Base-by-base conservation (phyloP, 2,113 vertebrate genomes). In the Actenoides lindsayi region DNA sequence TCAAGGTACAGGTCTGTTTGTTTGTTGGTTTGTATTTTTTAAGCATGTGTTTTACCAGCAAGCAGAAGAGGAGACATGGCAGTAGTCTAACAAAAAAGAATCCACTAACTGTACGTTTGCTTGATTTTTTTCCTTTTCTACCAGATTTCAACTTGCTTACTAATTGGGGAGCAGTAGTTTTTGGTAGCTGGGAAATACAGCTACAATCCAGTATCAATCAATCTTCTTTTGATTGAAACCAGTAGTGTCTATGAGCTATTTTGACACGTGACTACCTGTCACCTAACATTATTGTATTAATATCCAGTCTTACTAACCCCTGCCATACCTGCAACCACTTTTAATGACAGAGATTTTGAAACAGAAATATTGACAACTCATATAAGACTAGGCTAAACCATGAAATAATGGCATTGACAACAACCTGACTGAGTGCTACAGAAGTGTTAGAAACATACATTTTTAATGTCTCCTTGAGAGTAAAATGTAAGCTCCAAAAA, bases 381-480 rank as follows among this genome's bases (percentile, higher is more conserved):
- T 70, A 83, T 75, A 89, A 90, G 85, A 67, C 90, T 74, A 46
- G 37, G 68, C 96, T 94, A 73, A 95, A 65, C 63, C 53, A 83
- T 20, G n/a, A 95, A 90, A 89, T 93, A 85, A 97, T 10, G 75
- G 92, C 94, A 97, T 44, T 96, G 95, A 96, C 94, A 98, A 90
- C 83, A 93, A 67, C 74, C 59, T 90, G 65, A 74, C 48, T 96
- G 67, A 94, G 71, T 31, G 90, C 48, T 91, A 64, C 75, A 87
- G 31, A 90, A 96, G 85, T 57, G 56, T 62, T 93, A 76, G 83
- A 81, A 95, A 79, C 90, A 96, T 91, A 51, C 48, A 94, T 97
- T 97, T 97, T 97, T 96, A 97, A 96, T 96, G 44, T 50, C 87
- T 93, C 57, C 77, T 95, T 94, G 92, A 48, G 94, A 96, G 74